These are phyloP conservation scores for Syngnathus typhle DNA, from an alignment of 2,113 vertebrate genomes.

Conservation along the genomic window DNA sequence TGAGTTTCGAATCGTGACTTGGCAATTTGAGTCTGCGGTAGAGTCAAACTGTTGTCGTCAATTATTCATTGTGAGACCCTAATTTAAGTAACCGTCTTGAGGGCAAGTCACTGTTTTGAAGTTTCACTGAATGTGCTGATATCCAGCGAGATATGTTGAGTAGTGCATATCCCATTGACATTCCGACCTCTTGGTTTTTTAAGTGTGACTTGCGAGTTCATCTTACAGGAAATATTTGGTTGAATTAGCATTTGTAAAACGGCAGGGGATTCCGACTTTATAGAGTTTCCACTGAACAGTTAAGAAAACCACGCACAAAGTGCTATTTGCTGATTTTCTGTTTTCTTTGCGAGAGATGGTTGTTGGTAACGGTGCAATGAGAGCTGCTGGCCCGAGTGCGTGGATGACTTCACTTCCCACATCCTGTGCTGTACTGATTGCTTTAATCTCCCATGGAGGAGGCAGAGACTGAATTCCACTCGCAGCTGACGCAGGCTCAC, in stretches of 20 bases:
- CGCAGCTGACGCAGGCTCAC: slow-evolving; percentile 44
- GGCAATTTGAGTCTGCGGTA: background rate
- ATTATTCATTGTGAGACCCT: background rate
- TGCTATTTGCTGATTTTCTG: slow-evolving; percentile 4
- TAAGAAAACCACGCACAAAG: background rate
- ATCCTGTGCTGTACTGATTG: slow-evolving; percentile 70
- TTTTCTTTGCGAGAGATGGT: slow-evolving; percentile 21
- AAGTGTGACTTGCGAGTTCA: background rate
- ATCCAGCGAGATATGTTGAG: background rate
- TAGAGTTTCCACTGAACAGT: background rate
- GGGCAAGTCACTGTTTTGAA: background rate
- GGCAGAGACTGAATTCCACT: slow-evolving; percentile 56
- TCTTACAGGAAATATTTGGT: background rate
- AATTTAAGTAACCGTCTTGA: background rate
- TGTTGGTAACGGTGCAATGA: slow-evolving; percentile 34
- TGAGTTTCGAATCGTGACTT: background rate
- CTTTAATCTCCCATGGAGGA: slow-evolving; percentile 62
- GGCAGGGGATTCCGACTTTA: background rate
- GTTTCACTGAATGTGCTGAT: background rate
- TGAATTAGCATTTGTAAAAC: background rate
- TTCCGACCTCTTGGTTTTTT: background rate
- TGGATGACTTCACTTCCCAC: slow-evolving; percentile 74
- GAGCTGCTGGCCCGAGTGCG: slow-evolving; percentile 55
- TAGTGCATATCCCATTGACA: background rate
- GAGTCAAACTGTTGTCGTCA: background rate